Evolutionary conservation across 2,113 vertebrate genomes (phyloP), one percentile per base, ranked within the genome.

Genomic region (Leucosticte australis): DNA sequence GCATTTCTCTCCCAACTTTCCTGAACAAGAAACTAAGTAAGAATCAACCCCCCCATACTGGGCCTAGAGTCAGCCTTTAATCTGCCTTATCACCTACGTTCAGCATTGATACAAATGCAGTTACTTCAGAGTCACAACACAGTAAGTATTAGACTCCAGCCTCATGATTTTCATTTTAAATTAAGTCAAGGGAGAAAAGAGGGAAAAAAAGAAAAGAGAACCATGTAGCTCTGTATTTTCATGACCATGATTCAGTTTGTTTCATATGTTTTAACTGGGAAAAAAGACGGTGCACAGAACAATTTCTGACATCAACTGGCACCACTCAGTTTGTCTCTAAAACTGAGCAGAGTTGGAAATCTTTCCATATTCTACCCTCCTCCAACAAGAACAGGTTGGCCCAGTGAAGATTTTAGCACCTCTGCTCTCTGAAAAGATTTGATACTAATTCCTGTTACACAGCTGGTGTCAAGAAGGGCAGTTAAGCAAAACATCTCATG

Each of bases 261-360:
- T 82, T 30, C 21, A 0, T 7, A 35, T 19, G 23, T 42, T 63
- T 75, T 83, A 47, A 50, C 0, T 10, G 26, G 33, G 44, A 50
- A 87, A 85, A 11, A 15, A 17, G 20, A 59, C 0, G 0, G 11
- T 1, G 3, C 2, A 4, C 7, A 41, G 60, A 11, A 37, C 7
- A 62, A 41, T 59, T 91, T 50, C 63, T 76, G 59, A 46, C 33
- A 80, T 50, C 39, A 76, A 24, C 13, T 19, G 13, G 13, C 13
- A 80, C 33, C 26, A 41, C 31, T 87, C 26, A 44, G 39, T 46
- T 30, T 55, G 11, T n/a, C 42, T 50, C 77, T 15, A n/a, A 67
- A 91, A 67, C 3, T 0, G 0, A 89, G 30, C 6, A 76, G 24
- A 67, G 31, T 8, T 31, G 28, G 31, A 59, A 87, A 26, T 53